A percentile compares a stretch with the other conserved stretches of the same genome.
phyloP scores from a whole-genome alignment of 1,140 invertebrate genomes.

The Laupala kohalensis region DNA sequence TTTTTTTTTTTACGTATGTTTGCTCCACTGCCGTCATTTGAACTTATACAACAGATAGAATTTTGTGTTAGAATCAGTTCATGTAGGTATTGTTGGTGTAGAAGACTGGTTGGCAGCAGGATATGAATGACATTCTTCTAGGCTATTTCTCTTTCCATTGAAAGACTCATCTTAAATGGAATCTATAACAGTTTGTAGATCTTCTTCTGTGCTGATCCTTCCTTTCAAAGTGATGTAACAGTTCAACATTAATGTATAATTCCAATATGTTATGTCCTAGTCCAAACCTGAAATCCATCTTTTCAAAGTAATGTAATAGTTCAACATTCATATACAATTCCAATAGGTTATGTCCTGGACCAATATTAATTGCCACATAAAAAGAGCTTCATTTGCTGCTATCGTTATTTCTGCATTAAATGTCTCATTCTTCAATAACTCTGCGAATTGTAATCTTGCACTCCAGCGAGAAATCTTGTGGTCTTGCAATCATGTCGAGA shows the following conservation, averaged over 20 bases:
- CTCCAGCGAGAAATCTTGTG: neutral
- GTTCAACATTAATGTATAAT: too few relatives aligned
- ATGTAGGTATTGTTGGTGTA: neutral
- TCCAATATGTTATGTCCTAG: too few relatives aligned
- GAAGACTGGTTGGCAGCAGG: neutral
- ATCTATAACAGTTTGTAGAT: neutral
- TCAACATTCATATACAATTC: too few relatives aligned
- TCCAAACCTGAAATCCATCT: too few relatives aligned
- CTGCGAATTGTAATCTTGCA: neutral
- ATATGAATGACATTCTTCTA: neutral
- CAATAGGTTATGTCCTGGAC: too few relatives aligned
- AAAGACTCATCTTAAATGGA: neutral
- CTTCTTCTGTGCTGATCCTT: conserved; percentile 3
- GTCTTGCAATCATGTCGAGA: conserved; percentile 2
- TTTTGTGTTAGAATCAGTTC: neutral
- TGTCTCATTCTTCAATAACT: neutral
- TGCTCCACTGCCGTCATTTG: neutral
- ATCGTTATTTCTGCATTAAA: neutral
- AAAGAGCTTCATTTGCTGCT: neutral
- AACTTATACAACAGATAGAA: conserved; percentile 1
- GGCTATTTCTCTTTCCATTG: too few relatives aligned
- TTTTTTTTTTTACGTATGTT: neutral
- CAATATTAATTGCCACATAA: too few relatives aligned
- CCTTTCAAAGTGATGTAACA: neutral
- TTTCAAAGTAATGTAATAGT: too few relatives aligned